Percentiles rank a stretch among this genome's conserved stretches.
phyloP scores from a whole-genome alignment of 2,113 vertebrate species.

The Phoenicopterus ruber region DNA sequence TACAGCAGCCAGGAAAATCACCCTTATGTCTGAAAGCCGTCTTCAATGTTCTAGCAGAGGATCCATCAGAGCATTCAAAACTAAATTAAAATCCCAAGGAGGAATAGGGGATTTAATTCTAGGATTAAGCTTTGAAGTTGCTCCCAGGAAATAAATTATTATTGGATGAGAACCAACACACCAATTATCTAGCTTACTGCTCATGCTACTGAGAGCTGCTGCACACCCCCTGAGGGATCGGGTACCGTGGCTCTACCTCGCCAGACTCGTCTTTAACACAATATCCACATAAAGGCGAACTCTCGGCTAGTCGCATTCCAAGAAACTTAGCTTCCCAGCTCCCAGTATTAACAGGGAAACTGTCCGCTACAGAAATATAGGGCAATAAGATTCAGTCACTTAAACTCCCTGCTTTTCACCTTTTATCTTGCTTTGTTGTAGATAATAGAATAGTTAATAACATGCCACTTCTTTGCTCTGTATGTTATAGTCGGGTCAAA shows the following conservation, averaged over 20 bases:
- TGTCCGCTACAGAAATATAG: neutral
- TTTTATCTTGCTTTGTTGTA: neutral
- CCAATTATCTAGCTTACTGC: constrained; percentile 66
- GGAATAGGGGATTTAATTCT: constrained; percentile 60
- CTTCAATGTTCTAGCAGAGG: constrained; percentile 26
- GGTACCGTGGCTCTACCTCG: neutral
- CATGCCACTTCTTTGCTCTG: neutral
- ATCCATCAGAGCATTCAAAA: constrained; percentile 65
- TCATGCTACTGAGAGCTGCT: constrained; percentile 37
- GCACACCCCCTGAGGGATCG: neutral
- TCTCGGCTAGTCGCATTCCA: neutral
- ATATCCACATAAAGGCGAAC: neutral
- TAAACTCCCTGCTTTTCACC: neutral
- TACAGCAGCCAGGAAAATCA: neutral
- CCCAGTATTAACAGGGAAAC: neutral
- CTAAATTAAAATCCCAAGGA: constrained; percentile 65
- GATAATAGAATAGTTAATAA: neutral
- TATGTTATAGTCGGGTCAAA: neutral
- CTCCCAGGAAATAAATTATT: constrained; percentile 65
- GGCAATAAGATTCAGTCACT: neutral
- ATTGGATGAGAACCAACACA: constrained; percentile 66
- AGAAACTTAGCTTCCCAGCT: neutral
- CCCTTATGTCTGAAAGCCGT: neutral
- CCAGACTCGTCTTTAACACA: neutral
- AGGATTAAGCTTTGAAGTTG: constrained; percentile 67